Percentiles rank a stretch among this genome's conserved stretches.
phyloP scores from a whole-genome alignment of 2,113 vertebrate genomes.

The Datnioides undecimradiatus region DNA sequence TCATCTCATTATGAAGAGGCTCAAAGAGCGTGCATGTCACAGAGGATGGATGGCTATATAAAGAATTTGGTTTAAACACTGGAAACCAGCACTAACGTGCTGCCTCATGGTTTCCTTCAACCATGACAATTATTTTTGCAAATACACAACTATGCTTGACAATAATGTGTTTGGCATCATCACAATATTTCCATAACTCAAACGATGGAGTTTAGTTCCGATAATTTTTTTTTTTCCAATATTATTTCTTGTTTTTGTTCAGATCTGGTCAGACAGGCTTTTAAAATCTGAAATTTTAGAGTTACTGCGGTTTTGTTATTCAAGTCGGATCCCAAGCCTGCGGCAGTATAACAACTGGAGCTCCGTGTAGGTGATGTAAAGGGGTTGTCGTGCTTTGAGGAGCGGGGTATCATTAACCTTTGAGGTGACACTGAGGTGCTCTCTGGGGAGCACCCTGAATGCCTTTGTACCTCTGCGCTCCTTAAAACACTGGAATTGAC shows the following conservation, averaged over 20 bases:
- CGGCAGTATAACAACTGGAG: background rate
- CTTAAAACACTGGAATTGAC: background rate
- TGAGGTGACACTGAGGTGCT: constrained; percentile 15
- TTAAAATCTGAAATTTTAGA: background rate
- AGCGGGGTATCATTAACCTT: constrained; percentile 28
- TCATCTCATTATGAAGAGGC: background rate
- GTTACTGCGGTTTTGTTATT: background rate
- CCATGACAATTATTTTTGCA: too few relatives aligned
- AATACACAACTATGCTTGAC: too few relatives aligned
- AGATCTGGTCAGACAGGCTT: background rate
- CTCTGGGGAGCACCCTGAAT: background rate
- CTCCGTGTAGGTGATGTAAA: background rate
- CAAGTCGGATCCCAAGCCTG: background rate
- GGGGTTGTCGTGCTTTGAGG: constrained; percentile 4
- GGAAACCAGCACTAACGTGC: too few relatives aligned
- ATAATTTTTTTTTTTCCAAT: too few relatives aligned
- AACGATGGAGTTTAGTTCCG: too few relatives aligned
- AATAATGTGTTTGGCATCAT: too few relatives aligned
- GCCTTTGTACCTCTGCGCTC: background rate
- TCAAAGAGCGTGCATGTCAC: background rate
- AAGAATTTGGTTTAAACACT: too few relatives aligned
- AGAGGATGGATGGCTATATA: background rate
- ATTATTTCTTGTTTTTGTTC: background rate
- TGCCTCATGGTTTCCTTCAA: too few relatives aligned
- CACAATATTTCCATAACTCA: too few relatives aligned